Percentiles rank a stretch among this genome's conserved stretches.
phyloP scores from a whole-genome alignment of 2,888 invertebrate species.

The Neoscelio sp. region DNA sequence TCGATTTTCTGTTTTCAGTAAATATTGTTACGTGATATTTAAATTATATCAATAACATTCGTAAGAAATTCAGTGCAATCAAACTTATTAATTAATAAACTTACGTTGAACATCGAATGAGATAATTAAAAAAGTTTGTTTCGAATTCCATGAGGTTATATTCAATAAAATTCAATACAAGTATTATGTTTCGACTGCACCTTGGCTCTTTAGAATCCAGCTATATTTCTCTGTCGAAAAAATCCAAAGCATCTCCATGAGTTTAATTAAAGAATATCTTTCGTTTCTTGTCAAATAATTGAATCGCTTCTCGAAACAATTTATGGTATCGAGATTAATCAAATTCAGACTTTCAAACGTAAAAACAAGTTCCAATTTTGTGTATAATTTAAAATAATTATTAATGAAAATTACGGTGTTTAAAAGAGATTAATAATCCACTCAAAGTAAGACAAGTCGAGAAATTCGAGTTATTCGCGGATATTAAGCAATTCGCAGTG shows the following conservation, averaged over 20 bases:
- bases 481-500: neutral
- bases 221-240: neutral
- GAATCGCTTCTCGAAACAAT: slow-evolving; percentile 13
- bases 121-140: slow-evolving; percentile 34
- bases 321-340: neutral
- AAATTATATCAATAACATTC: too few relatives aligned
- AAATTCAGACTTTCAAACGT: too few relatives aligned
- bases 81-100: neutral
- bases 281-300: neutral
- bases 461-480: slow-evolving; percentile 28
- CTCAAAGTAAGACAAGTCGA: slow-evolving; percentile 2
- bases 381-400: neutral
- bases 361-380: too few relatives aligned
- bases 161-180: neutral
- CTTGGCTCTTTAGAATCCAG: neutral
- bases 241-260: neutral
- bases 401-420: slow-evolving; percentile 11
- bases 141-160: neutral
- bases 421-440: slow-evolving; percentile 30
- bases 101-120: slow-evolving; percentile 17
- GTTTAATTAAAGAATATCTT: slow-evolving; percentile 14
- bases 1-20: too few relatives aligned
- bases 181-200: neutral
- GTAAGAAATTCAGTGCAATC: neutral
- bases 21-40: too few relatives aligned